Conservation (phyloP, 2,888 invertebrate species). For the Pachycephus smyrnensis region DNA sequence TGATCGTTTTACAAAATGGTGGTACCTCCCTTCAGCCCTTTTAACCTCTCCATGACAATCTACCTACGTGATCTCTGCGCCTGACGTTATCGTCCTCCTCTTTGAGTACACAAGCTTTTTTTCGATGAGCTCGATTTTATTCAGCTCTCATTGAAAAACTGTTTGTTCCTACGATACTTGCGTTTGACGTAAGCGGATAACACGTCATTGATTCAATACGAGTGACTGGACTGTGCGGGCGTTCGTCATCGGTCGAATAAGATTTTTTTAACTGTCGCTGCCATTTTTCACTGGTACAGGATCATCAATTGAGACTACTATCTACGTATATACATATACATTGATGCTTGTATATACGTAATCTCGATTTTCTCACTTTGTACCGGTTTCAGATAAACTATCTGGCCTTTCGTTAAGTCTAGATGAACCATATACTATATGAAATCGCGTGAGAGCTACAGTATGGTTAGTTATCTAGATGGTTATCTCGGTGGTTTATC, state of each 20-base stretch:
- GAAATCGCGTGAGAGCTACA: slow-evolving; percentile 33
- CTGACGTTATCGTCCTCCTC: slow-evolving; percentile 47
- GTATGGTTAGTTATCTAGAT: slow-evolving; percentile 62
- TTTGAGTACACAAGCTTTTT: slow-evolving; percentile 24
- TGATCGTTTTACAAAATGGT: not conserved
- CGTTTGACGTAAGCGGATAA: slow-evolving; percentile 1
- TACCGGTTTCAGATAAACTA: not conserved
- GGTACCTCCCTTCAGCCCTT: not conserved
- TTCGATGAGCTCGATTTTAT: slow-evolving; percentile 36
- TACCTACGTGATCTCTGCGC: slow-evolving; percentile 33
- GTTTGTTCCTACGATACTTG: slow-evolving; percentile 28
- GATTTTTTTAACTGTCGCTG: not conserved
- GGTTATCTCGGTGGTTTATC: slow-evolving; percentile 63
- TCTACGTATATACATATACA: not conserved
- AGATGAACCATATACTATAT: slow-evolving; percentile 32
- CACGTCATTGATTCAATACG: not conserved
- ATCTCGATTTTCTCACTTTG: not conserved
- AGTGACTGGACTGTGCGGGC: not conserved
- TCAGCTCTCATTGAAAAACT: slow-evolving; percentile 39
- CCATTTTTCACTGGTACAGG: not conserved
- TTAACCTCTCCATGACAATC: not conserved
- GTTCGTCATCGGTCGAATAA: not conserved
- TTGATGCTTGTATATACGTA: not conserved
- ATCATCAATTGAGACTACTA: not conserved
- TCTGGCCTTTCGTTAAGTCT: not conserved